Conservation (phyloP, 2,797 vertebrate species). For the Spea hammondii region DNA sequence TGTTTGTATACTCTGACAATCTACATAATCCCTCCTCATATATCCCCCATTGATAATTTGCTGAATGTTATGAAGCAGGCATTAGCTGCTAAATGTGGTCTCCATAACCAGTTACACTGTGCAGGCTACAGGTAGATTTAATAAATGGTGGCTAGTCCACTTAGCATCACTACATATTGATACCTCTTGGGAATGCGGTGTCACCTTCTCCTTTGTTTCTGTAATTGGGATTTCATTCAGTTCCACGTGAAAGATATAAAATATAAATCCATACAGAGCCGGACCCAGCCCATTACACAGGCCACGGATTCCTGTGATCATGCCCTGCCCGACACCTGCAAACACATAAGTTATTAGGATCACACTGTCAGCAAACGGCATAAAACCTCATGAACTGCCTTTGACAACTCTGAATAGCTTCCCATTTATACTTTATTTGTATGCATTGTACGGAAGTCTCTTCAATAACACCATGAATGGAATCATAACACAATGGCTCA, state of each 20-base stretch:
- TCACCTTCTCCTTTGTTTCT: conserved; percentile 60
- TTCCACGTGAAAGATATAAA: conserved; percentile 87
- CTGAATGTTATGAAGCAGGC: too few relatives aligned
- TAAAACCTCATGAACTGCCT: too few relatives aligned
- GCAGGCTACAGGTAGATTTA: neutral
- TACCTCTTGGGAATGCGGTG: conserved; percentile 75
- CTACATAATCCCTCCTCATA: too few relatives aligned
- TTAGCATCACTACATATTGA: neutral
- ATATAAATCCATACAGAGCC: conserved; percentile 86
- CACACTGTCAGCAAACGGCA: too few relatives aligned
- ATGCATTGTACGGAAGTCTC: too few relatives aligned
- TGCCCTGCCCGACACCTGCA: conserved; percentile 67
- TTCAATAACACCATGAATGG: too few relatives aligned
- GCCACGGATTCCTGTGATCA: conserved; percentile 85
- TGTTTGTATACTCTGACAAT: neutral
- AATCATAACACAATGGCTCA: too few relatives aligned
- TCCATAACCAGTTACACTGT: neutral
- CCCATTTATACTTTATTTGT: too few relatives aligned
- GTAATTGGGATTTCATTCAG: conserved; percentile 75
- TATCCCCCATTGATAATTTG: too few relatives aligned
- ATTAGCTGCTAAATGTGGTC: too few relatives aligned
- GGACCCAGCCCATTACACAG: conserved; percentile 80
- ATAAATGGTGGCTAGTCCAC: neutral
- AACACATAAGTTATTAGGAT: too few relatives aligned
- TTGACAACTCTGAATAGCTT: too few relatives aligned